These are phyloP conservation scores for Rhagologus leucostigma DNA, from an alignment of 2,113 vertebrate genomes.

Conservation along the genomic window DNA sequence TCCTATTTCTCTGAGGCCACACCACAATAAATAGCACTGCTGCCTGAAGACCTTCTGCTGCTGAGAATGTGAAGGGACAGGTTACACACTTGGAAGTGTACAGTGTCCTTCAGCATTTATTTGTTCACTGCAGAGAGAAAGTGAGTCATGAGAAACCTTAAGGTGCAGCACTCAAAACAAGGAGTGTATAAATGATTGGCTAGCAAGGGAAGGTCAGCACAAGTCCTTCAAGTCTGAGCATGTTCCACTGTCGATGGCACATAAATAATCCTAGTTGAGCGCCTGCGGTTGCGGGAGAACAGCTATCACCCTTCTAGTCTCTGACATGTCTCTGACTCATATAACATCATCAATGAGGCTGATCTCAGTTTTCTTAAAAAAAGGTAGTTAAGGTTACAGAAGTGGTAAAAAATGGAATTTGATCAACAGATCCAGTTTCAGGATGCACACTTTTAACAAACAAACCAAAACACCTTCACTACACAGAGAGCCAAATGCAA, in stretches of 20 bases:
- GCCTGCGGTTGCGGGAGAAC: constrained; percentile 35
- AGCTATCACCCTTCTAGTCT: not conserved
- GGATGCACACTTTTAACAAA: not conserved
- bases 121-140: constrained; percentile 51
- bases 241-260: constrained; percentile 11
- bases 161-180: constrained; percentile 70
- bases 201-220: constrained; percentile 60
- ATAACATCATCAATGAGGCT: not conserved
- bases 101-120: constrained; percentile 9
- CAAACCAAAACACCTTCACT: not conserved
- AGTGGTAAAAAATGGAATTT: not conserved
- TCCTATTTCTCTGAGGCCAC: not conserved
- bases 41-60: not conserved
- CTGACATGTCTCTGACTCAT: not conserved
- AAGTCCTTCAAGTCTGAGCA: constrained; percentile 63
- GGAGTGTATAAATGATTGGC: constrained; percentile 66
- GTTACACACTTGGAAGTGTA: not conserved
- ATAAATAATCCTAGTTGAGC: constrained; percentile 33
- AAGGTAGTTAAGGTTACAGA: not conserved
- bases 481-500: not conserved
- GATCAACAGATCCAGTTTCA: not conserved
- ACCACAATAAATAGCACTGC: not conserved
- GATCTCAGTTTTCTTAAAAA: not conserved
- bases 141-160: constrained; percentile 71
- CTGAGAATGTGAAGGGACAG: not conserved